A percentile compares a stretch with the other conserved stretches of the same genome.
These are phyloP conservation scores for Axinella damicornis DNA, from an alignment of 37 sponge, comb jelly and placozoan genomes.

Conservation along the genomic window DNA sequence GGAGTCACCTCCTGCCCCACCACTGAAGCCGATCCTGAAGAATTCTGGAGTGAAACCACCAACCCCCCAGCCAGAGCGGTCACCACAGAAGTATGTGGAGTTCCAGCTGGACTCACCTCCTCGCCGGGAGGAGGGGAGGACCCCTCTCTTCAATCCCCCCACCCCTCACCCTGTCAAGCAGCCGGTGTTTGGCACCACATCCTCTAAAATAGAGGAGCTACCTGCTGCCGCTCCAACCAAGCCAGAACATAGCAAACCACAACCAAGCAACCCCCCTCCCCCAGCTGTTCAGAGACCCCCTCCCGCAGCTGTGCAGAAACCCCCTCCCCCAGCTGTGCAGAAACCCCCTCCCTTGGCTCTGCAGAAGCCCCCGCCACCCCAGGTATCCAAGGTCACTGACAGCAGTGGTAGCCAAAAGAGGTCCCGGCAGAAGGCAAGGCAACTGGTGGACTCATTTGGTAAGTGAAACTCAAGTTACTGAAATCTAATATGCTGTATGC, in stretches of 20 bases:
- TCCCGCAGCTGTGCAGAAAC: not conserved
- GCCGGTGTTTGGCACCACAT: not conserved
- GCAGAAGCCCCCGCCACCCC: not conserved
- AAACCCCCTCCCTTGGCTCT: not conserved
- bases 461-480: too few relatives aligned
- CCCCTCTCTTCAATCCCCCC: conserved; percentile 36
- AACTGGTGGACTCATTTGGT: not conserved
- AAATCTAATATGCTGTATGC: too few relatives aligned
- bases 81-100: conserved; percentile 30
- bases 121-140: conserved; percentile 2
- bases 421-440: not conserved
- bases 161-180: conserved; percentile 52
- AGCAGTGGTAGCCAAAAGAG: conserved; percentile 9
- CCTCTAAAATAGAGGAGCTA: not conserved
- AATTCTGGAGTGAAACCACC: not conserved
- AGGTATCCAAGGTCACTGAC: not conserved
- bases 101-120: conserved; percentile 30
- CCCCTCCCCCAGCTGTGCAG: not conserved
- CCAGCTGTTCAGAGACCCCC: not conserved
- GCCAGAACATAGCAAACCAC: not conserved
- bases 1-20: not conserved
- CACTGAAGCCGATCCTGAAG: conserved; percentile 46
- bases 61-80: not conserved
- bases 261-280: not conserved
- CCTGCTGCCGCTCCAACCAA: not conserved